A percentile compares a stretch with the other conserved stretches of the same genome.
Evolutionary conservation across 37 sponge, comb jelly and placozoan genomes (phyloP).

Genomic region (Aplysina aerophoba): DNA sequence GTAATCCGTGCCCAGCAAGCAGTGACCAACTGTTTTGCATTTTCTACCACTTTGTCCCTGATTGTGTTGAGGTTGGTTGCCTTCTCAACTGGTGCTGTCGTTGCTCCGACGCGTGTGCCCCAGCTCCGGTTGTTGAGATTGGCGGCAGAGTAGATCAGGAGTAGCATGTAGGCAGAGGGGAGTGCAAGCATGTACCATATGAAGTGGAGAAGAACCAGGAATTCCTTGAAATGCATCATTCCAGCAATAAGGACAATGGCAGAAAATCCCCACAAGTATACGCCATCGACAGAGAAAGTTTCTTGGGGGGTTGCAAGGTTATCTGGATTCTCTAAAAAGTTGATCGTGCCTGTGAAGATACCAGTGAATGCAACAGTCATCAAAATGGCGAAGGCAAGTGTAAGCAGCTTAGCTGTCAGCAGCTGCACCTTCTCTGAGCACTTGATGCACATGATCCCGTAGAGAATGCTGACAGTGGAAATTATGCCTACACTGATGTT

Average conservation of each 20-base stretch:
- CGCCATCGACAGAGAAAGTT: not conserved
- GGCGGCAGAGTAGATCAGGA: constrained; percentile 85
- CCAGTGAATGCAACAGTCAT: not conserved
- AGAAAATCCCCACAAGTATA: constrained; percentile 58
- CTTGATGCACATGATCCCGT: not conserved
- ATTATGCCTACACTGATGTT: not conserved
- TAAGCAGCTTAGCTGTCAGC: not conserved
- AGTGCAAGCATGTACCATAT: constrained; percentile 85
- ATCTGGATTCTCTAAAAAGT: not conserved
- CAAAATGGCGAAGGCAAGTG: not conserved
- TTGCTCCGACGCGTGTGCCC: constrained; percentile 94
- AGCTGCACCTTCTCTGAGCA: not conserved
- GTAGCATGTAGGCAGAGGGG: constrained; percentile 82
- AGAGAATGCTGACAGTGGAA: not conserved
- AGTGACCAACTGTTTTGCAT: not conserved
- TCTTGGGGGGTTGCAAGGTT: not conserved
- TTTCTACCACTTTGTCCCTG: too few relatives aligned
- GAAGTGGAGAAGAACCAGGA: constrained; percentile 53
- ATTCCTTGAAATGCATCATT: constrained; percentile 66
- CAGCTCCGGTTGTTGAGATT: constrained; percentile 82
- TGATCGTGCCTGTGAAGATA: not conserved
- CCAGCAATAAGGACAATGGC: constrained; percentile 61
- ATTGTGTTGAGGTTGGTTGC: not conserved
- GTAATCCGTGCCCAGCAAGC: not conserved
- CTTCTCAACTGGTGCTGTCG: too few relatives aligned